Evolutionary conservation across 2,797 vertebrate species (phyloP).

Genomic region (Chaenodraco wilsoni): DNA sequence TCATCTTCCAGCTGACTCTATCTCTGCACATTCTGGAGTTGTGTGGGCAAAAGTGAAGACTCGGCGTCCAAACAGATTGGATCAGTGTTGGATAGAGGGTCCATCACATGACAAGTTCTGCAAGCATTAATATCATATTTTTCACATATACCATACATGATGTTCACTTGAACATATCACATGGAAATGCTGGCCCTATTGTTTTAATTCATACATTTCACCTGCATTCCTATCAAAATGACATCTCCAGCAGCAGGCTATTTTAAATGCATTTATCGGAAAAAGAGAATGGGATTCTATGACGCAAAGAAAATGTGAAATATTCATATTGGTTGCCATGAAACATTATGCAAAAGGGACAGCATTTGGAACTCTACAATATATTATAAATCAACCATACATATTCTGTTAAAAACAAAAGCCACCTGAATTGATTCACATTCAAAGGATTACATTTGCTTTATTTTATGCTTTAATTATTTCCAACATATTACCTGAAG

Average conservation of each 20-base stretch:
- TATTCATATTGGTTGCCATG: background rate
- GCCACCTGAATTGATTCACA: background rate
- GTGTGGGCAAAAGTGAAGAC: constrained; percentile 24
- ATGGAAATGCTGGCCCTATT: background rate
- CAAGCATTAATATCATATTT: background rate
- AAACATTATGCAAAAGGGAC: constrained; percentile 10
- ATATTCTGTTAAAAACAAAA: background rate
- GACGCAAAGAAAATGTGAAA: background rate
- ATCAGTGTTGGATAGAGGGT: constrained; percentile 2
- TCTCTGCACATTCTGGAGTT: constrained; percentile 7
- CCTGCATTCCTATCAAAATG: constrained; percentile 21
- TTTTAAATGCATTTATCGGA: constrained; percentile 27
- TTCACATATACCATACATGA: background rate
- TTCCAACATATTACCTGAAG: background rate
- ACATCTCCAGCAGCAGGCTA: constrained; percentile 12
- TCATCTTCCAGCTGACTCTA: constrained; percentile 15
- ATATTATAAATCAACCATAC: background rate
- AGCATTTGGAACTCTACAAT: background rate
- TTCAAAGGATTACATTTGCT: background rate
- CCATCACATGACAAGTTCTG: constrained; percentile 6
- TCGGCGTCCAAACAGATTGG: constrained; percentile 1
- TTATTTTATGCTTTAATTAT: constrained; percentile 3
- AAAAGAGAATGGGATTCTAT: background rate
- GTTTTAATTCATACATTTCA: constrained; percentile 16
- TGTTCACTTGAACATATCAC: background rate